Percentiles rank a stretch among this genome's conserved stretches.
Conservation (phyloP, 2,113 vertebrate genomes). For the Felis catus region DNA sequence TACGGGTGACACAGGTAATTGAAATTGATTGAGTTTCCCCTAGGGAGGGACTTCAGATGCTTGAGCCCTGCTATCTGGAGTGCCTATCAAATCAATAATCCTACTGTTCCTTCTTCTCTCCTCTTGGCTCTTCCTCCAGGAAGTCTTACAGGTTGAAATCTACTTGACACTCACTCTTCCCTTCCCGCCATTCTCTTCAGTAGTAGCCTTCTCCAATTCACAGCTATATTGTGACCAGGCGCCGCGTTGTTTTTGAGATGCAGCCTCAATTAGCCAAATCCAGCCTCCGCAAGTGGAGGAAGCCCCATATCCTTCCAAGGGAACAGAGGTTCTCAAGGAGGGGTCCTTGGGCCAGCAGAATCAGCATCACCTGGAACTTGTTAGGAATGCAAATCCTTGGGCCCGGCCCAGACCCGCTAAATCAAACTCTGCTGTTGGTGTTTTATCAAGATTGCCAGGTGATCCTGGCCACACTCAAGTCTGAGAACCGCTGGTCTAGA, state of each 20-base stretch:
- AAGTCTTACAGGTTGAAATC: background rate
- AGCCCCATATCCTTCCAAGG: background rate
- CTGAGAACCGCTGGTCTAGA: background rate
- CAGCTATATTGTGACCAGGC: background rate
- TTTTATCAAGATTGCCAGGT: background rate
- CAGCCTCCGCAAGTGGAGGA: background rate
- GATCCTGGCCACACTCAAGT: background rate
- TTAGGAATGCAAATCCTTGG: background rate
- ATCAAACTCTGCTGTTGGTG: background rate
- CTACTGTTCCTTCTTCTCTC: background rate
- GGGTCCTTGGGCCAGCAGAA: background rate
- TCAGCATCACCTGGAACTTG: background rate
- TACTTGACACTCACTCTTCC: accelerated
- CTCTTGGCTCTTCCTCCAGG: background rate
- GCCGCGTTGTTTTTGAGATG: background rate
- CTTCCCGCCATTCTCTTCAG: background rate
- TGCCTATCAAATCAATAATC: too few relatives aligned
- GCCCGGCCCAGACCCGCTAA: background rate
- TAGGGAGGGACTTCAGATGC: background rate
- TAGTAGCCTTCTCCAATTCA: background rate
- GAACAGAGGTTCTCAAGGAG: background rate
- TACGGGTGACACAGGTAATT: background rate
- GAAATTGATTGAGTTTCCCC: too few relatives aligned
- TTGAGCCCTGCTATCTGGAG: background rate
- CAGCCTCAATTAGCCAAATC: background rate